Percentiles rank a stretch among this genome's conserved stretches.
Conservation (phyloP, 2,113 vertebrate genomes). For the Ascaphus truei region DNA sequence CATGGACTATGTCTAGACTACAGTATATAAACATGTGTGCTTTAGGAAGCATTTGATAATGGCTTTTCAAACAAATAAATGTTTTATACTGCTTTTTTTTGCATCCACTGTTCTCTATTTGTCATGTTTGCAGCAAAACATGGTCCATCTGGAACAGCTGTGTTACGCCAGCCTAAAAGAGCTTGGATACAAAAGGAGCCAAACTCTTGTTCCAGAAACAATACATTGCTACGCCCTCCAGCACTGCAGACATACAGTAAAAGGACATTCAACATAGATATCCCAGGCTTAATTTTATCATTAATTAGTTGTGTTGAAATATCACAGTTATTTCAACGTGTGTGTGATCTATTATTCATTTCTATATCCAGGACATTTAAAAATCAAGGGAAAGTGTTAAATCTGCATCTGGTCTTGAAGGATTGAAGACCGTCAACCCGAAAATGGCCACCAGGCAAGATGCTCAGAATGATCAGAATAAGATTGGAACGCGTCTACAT, state of each 20-base stretch:
- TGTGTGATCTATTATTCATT: neutral
- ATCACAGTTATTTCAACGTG: neutral
- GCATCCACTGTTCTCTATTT: too few relatives aligned
- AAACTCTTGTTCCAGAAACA: neutral
- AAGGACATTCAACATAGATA: constrained; percentile 5
- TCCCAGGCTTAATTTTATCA: neutral
- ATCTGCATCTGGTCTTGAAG: constrained; percentile 49
- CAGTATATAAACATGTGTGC: too few relatives aligned
- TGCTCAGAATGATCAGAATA: constrained; percentile 61
- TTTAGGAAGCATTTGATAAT: too few relatives aligned
- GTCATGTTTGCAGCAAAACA: neutral
- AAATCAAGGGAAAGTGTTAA: constrained; percentile 57
- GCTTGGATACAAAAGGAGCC: neutral
- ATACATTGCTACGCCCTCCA: neutral
- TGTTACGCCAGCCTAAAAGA: neutral
- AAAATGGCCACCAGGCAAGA: constrained; percentile 81
- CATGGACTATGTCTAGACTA: too few relatives aligned
- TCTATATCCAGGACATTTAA: constrained; percentile 31
- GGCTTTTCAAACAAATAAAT: too few relatives aligned
- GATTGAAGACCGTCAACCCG: constrained; percentile 61
- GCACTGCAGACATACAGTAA: neutral
- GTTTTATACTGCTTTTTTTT: too few relatives aligned
- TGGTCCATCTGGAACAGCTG: neutral
- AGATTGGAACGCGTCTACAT: constrained; percentile 80
- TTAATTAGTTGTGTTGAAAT: constrained; percentile 1